Percentiles rank a stretch among this genome's conserved stretches.
Conservation (phyloP, 2,797 vertebrate species). For the Oceanodroma leucorhoa region DNA sequence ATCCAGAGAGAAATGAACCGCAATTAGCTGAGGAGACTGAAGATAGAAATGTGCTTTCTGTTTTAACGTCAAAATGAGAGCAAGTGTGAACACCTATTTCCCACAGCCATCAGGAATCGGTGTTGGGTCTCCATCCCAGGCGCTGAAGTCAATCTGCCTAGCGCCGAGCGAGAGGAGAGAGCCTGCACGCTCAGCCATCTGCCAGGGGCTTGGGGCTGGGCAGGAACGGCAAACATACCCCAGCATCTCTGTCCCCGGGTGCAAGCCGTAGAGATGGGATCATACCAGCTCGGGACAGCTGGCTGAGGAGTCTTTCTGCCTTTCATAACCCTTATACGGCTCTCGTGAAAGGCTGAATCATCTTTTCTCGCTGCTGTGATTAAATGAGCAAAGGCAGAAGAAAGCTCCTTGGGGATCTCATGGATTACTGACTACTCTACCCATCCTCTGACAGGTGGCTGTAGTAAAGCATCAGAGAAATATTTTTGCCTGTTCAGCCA, state of each 20-base stretch:
- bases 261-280: background rate
- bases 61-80: background rate
- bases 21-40: background rate
- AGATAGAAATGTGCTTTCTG: background rate
- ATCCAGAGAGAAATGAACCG: background rate
- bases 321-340: accelerated
- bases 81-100: background rate
- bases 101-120: background rate
- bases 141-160: accelerated
- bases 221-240: accelerated
- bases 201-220: background rate
- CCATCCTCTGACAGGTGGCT: constrained; percentile 31
- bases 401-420: background rate
- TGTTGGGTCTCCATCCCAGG: background rate
- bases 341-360: background rate
- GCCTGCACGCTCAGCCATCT: accelerated
- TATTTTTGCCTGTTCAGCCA: background rate
- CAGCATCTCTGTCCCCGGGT: accelerated
- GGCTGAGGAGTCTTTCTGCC: background rate
- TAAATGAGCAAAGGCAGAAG: background rate
- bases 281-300: background rate
- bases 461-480: constrained; percentile 33
- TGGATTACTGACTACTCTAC: background rate
- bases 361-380: accelerated
- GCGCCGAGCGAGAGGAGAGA: accelerated